Percentiles rank a stretch among this genome's conserved stretches.
Conservation (phyloP, 1,140 invertebrate genomes). For the Luehdorfia chinensis region DNA sequence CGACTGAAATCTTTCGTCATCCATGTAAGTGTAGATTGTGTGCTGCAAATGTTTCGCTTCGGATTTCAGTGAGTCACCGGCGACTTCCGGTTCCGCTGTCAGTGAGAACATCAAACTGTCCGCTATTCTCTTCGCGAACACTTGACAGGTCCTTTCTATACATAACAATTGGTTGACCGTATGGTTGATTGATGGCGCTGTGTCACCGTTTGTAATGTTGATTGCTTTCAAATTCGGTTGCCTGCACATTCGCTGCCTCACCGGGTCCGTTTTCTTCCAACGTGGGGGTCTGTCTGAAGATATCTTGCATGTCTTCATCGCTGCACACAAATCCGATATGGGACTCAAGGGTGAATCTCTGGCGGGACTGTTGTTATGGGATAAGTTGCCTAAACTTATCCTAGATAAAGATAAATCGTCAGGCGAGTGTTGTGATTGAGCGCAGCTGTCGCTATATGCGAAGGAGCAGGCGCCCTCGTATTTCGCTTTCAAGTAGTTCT, state of each 20-base stretch:
- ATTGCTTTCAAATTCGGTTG: constrained; percentile 41
- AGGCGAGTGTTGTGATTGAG: constrained; percentile 29
- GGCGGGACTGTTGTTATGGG: constrained; percentile 31
- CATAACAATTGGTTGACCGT: constrained; percentile 77
- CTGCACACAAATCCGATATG: constrained; percentile 77
- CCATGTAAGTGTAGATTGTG: constrained; percentile 82
- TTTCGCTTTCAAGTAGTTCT: constrained; percentile 83
- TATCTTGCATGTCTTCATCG: constrained; percentile 75
- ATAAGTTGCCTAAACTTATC: constrained; percentile 41
- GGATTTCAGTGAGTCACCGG: constrained; percentile 74
- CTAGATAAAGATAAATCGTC: constrained; percentile 47
- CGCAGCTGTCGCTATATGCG: constrained; percentile 56
- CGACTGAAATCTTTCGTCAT: constrained; percentile 78
- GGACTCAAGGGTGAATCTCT: constrained; percentile 65
- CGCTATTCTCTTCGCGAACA: constrained; percentile 81
- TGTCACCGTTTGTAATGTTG: constrained; percentile 42
- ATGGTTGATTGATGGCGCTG: constrained; percentile 45
- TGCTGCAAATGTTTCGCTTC: constrained; percentile 82
- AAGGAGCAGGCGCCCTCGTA: constrained; percentile 62
- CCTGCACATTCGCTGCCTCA: constrained; percentile 56
- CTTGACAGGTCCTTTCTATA: constrained; percentile 82
- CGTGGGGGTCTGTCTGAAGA: constrained; percentile 40
- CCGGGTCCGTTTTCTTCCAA: constrained; percentile 51
- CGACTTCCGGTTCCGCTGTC: constrained; percentile 58
- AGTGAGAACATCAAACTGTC: constrained; percentile 66